phyloP scores from a whole-genome alignment of 2,888 invertebrate species.

The Trichopoda pennipes region DNA sequence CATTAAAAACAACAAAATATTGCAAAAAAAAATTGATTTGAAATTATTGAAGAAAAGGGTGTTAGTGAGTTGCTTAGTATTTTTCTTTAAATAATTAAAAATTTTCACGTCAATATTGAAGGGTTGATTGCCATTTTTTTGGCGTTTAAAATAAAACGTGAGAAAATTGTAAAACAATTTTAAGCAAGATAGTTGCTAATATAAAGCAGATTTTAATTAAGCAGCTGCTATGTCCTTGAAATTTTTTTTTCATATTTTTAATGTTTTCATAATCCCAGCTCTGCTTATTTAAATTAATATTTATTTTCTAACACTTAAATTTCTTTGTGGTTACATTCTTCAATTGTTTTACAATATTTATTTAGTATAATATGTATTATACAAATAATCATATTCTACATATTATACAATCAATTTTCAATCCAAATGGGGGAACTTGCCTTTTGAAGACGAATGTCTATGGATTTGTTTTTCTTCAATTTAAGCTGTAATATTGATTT shows the following conservation, averaged over 20 bases:
- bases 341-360: too few relatives aligned
- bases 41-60: neutral
- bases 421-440: neutral
- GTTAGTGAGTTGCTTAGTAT: constrained; percentile 25
- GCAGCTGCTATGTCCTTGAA: too few relatives aligned
- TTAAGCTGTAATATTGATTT: constrained; percentile 37
- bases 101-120: neutral
- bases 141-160: constrained; percentile 10
- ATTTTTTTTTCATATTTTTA: neutral
- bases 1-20: constrained; percentile 16
- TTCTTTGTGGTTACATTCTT: too few relatives aligned
- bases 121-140: constrained; percentile 5
- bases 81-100: neutral
- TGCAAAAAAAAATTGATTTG: constrained; percentile 1
- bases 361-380: too few relatives aligned
- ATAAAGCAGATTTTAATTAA: too few relatives aligned
- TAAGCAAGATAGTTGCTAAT: too few relatives aligned
- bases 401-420: too few relatives aligned
- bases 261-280: constrained; percentile 1
- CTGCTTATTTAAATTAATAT: constrained; percentile 29
- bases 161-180: neutral
- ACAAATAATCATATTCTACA: too few relatives aligned
- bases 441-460: constrained; percentile 8
- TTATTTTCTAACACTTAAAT: constrained; percentile 26
- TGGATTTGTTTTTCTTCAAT: neutral